Evolutionary conservation across 2,113 vertebrate species (phyloP), one percentile per base, ranked within the genome.

Genomic region (Colaptes auratus): DNA sequence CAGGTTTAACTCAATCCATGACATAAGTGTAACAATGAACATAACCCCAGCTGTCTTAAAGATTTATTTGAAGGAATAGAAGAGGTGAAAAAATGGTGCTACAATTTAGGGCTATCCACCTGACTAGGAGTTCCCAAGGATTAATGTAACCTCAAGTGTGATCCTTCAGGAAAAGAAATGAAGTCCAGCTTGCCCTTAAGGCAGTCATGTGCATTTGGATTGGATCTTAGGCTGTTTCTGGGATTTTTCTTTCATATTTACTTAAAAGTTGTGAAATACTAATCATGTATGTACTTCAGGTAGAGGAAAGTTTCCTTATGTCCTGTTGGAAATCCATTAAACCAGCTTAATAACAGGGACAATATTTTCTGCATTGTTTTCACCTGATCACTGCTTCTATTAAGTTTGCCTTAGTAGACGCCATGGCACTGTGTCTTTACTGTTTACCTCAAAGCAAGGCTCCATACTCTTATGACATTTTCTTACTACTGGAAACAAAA

Each of bases 291-390:
- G 20, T 71, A 30, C 21, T 82, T 11, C 39, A 58, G 24, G 12
- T 8, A 59, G 6, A 28, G 25, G 13, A 82, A 20, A 7, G 2
- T 71, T 91, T 84, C 30, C 2, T 2, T 78, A 33, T 67, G 15
- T n/a, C 42, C 11, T 18, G 4, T 39, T 69, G 39, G 33, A 36
- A 79, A 52, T 52, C 0, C 0, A 0, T 82, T 74, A 46, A 25
- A 67, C 9, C 21, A 31, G 27, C 60, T 83, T 48, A 73, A 8
- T 71, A 56, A 46, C 5, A 66, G 23, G 9, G 12, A 15, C 13
- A 48, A 3, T 81, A 46, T 46, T 81, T 20, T 75, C 81, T 74
- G 69, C 1, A 4, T 30, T 2, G 1, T 50, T 83, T 90, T 86
- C 56, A 31, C 36, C 31, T 78, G 84, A 50, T 21, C 4, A 2